Evolutionary conservation across 2,888 invertebrate genomes (phyloP).

Genomic region (Synanthedon myopaeformis): DNA sequence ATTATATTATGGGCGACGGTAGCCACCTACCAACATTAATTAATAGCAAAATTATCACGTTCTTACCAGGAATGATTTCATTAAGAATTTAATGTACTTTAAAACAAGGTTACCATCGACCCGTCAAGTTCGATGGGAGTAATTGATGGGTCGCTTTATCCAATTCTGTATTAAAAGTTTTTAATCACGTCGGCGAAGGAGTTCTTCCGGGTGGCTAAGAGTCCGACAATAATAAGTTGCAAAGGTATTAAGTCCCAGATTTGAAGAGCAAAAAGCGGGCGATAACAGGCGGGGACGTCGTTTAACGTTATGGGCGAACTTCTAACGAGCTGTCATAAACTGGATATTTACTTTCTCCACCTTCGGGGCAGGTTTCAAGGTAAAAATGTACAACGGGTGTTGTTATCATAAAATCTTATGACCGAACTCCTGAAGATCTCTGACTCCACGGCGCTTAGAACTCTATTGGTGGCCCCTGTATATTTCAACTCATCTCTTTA

Average conservation of each 20-base stretch:
- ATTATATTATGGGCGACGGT: no score
- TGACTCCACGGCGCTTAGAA: conserved; percentile 14
- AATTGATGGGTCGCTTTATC: background rate
- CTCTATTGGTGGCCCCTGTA: conserved; percentile 2
- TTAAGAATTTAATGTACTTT: background rate
- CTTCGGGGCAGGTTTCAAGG: conserved; percentile 22
- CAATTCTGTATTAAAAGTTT: background rate
- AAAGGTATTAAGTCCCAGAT: conserved; percentile 46
- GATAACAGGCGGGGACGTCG: conserved; percentile 41
- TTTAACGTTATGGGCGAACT: conserved; percentile 57
- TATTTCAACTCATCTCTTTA: conserved; percentile 6
- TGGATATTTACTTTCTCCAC: conserved; percentile 54
- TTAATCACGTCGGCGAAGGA: background rate
- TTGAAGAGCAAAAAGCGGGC: conserved; percentile 39
- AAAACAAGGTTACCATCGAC: background rate
- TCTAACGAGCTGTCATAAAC: conserved; percentile 63
- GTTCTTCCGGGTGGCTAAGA: conserved; percentile 8
- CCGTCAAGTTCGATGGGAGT: background rate
- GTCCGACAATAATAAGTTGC: conserved; percentile 46
- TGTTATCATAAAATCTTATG: conserved; percentile 46
- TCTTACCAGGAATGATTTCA: background rate
- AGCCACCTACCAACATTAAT: no score
- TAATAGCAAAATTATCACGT: no score
- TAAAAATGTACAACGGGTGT: conserved; percentile 20
- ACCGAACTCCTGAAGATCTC: conserved; percentile 24